A percentile compares a stretch with the other conserved stretches of the same genome.
These are phyloP conservation scores for Indicator maculatus DNA, from an alignment of 2,113 vertebrate genomes.

Conservation along the genomic window DNA sequence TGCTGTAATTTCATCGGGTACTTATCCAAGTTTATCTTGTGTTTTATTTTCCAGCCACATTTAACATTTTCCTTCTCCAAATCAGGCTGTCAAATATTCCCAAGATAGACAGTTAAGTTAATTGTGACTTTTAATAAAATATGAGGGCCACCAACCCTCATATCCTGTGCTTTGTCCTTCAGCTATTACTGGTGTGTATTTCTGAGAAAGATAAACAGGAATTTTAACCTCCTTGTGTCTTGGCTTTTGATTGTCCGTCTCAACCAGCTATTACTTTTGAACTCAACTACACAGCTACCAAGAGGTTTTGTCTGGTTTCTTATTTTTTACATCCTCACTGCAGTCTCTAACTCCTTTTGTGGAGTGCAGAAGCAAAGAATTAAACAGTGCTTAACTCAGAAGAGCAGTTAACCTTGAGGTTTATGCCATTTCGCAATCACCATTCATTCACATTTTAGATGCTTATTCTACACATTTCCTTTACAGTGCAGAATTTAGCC, in stretches of 20 bases:
- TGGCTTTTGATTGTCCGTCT: neutral
- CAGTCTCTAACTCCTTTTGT: neutral
- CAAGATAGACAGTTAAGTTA: neutral
- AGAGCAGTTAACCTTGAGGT: neutral
- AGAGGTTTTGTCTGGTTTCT: neutral
- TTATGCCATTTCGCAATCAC: neutral
- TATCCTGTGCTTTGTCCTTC: neutral
- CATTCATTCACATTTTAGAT: slow-evolving; percentile 1
- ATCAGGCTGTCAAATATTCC: neutral
- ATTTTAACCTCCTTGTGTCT: neutral
- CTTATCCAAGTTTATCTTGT: neutral
- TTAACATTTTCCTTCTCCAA: neutral
- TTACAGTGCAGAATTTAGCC: neutral
- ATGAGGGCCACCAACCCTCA: neutral
- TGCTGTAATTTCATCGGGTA: neutral
- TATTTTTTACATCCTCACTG: neutral
- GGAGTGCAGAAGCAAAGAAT: neutral
- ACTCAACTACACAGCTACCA: neutral
- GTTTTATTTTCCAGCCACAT: neutral
- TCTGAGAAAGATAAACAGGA: neutral
- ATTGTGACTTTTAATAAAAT: neutral
- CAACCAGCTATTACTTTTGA: neutral
- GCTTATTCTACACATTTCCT: neutral
- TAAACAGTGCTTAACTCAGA: neutral
- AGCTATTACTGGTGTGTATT: neutral